These are phyloP conservation scores for Lissonota sp. DNA, from an alignment of 2,888 invertebrate species.

Conservation along the genomic window DNA sequence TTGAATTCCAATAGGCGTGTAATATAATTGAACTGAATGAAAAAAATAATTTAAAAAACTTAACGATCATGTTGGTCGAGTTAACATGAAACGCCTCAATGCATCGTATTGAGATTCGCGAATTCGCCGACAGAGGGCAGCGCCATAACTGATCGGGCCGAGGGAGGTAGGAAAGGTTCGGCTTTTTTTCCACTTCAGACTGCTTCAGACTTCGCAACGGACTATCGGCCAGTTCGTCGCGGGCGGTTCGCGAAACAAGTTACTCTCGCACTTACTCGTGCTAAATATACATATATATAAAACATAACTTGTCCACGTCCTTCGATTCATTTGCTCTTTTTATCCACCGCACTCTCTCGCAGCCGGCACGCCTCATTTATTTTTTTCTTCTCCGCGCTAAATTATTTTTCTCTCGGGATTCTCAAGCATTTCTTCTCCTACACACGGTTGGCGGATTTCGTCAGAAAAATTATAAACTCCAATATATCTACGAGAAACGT, in stretches of 20 bases:
- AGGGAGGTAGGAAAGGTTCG: conserved; percentile 52
- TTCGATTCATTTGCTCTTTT: conserved; percentile 28
- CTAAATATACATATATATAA: conserved; percentile 38
- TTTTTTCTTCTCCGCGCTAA: background rate
- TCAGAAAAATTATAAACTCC: too few species aligned
- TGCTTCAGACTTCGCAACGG: conserved; percentile 68
- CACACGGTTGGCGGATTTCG: too few species aligned
- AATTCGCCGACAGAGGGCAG: conserved; percentile 45
- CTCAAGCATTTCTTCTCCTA: too few species aligned
- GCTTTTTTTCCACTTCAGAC: conserved; percentile 12
- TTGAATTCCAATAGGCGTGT: too few species aligned
- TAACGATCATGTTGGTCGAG: too few species aligned
- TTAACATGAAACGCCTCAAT: too few species aligned
- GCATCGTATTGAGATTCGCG: too few species aligned
- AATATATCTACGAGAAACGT: too few species aligned
- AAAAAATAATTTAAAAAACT: conserved; percentile 67
- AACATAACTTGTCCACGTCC: conserved; percentile 48
- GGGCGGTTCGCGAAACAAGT: conserved; percentile 80
- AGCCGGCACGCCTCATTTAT: conserved; percentile 1
- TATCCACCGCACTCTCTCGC: conserved; percentile 14
- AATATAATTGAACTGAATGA: too few species aligned
- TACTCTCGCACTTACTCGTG: conserved; percentile 57
- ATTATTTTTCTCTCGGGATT: background rate
- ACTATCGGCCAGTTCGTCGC: conserved; percentile 82
- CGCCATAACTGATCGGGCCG: conserved; percentile 49